These are phyloP conservation scores for Nemapogon koenigi DNA, from an alignment of 2,888 invertebrate genomes.

Conservation along the genomic window DNA sequence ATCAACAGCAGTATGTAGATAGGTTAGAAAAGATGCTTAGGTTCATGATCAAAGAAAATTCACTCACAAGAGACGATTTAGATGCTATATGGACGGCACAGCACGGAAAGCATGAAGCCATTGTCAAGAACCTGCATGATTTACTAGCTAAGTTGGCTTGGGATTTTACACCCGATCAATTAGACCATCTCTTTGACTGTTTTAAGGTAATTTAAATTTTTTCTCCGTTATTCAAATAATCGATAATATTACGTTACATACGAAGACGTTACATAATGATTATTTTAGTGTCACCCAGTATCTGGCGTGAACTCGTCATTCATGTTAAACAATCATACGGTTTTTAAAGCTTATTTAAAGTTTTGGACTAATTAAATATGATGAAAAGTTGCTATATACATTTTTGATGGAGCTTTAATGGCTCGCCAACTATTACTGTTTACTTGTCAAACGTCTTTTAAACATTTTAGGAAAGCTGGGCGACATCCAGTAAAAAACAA, in stretches of 20 bases:
- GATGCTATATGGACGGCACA: conserved; percentile 98
- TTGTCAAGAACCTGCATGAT: conserved; percentile 97
- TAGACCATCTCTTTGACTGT: conserved; percentile 96
- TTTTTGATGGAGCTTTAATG: neutral
- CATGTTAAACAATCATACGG: too few species aligned
- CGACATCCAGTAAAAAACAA: conserved; percentile 94
- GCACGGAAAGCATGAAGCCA: conserved; percentile 97
- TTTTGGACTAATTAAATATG: too few species aligned
- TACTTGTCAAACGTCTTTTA: neutral
- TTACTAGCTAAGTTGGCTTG: conserved; percentile 94
- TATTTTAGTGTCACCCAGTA: neutral
- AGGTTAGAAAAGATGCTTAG: conserved; percentile 96
- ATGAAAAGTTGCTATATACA: too few species aligned
- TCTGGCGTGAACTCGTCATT: neutral
- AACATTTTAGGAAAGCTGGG: conserved; percentile 81
- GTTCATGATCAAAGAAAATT: conserved; percentile 94
- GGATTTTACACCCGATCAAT: conserved; percentile 97
- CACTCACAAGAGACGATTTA: conserved; percentile 87
- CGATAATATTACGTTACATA: neutral
- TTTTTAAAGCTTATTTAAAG: too few species aligned
- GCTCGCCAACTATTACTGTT: neutral
- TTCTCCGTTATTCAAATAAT: too few species aligned
- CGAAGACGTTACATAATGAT: neutral
- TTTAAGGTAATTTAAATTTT: conserved; percentile 84
- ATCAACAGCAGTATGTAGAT: conserved; percentile 98